Evolutionary conservation across 2,113 vertebrate genomes (phyloP).

Genomic region (Macrotis lagotis): DNA sequence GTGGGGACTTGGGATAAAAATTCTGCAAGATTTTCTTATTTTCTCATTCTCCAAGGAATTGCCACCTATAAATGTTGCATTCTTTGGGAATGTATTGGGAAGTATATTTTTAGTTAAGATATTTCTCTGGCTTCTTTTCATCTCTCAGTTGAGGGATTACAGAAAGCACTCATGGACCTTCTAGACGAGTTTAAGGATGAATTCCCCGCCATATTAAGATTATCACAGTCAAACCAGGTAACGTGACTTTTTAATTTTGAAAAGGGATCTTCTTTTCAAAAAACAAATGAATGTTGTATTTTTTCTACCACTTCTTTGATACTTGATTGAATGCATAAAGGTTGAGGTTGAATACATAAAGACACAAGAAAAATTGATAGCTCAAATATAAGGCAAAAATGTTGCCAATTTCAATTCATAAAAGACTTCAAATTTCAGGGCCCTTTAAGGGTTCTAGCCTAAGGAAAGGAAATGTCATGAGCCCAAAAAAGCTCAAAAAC

Average conservation of each 20-base stretch:
- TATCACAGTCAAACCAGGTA: slow-evolving; percentile 72
- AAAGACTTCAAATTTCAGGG: slow-evolving; percentile 46
- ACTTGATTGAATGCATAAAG: no score
- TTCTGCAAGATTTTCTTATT: not conserved
- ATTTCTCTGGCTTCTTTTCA: slow-evolving; percentile 43
- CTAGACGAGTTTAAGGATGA: slow-evolving; percentile 79
- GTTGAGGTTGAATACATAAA: slow-evolving; percentile 38
- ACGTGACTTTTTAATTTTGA: slow-evolving; percentile 47
- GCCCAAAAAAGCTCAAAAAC: not conserved
- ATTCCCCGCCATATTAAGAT: slow-evolving; percentile 66
- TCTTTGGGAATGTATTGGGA: slow-evolving; percentile 11
- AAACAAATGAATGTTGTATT: not conserved
- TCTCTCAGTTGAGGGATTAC: slow-evolving; percentile 69
- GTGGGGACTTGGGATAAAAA: slow-evolving; percentile 15
- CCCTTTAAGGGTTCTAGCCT: not conserved
- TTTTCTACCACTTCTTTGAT: slow-evolving; percentile 57
- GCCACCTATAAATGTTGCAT: not conserved
- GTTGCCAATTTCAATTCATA: slow-evolving; percentile 3
- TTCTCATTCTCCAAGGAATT: not conserved
- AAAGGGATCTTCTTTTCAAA: slow-evolving; percentile 10
- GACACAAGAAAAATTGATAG: slow-evolving; percentile 5
- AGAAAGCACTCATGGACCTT: slow-evolving; percentile 76
- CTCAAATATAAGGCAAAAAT: not conserved
- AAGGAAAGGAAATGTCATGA: slow-evolving; percentile 6
- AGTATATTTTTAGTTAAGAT: slow-evolving; percentile 2